phyloP scores from a whole-genome alignment of 2,888 invertebrate genomes.

The Xylophagus ater region DNA sequence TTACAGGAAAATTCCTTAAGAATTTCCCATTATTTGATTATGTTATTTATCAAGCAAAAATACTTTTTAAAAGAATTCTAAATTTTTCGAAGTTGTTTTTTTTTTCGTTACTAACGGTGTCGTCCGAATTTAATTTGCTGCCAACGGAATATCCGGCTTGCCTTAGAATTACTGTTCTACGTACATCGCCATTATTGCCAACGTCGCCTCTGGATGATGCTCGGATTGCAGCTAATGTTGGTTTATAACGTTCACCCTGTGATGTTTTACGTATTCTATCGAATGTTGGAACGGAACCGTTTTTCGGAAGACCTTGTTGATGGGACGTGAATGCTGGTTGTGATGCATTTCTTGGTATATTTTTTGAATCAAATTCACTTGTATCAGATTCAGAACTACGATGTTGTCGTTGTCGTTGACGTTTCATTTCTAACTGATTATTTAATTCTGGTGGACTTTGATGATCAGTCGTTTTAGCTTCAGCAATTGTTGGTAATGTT shows the following conservation, averaged over 20 bases:
- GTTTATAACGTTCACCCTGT: conserved; percentile 72
- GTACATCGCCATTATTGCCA: conserved; percentile 64
- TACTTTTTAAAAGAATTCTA: neutral
- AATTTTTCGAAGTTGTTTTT: conserved; percentile 2
- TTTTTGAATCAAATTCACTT: conserved; percentile 33
- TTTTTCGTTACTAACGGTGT: conserved; percentile 38
- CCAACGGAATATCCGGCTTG: conserved; percentile 47
- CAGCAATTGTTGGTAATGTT: conserved; percentile 81
- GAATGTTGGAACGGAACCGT: conserved; percentile 83
- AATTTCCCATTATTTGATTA: too few species aligned
- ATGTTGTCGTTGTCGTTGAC: conserved; percentile 26
- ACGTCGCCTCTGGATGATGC: conserved; percentile 65
- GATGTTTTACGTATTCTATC: conserved; percentile 76
- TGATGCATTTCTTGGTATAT: conserved; percentile 72
- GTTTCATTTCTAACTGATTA: conserved; percentile 22
- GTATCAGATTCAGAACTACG: conserved; percentile 34
- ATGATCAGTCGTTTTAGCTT: conserved; percentile 57
- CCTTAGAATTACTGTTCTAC: conserved; percentile 46
- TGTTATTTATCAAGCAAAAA: too few species aligned
- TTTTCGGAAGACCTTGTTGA: conserved; percentile 62
- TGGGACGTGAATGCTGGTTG: conserved; percentile 74
- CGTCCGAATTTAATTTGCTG: conserved; percentile 42
- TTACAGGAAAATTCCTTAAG: too few species aligned
- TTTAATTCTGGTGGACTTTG: conserved; percentile 20
- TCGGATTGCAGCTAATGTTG: conserved; percentile 70